Conservation (phyloP, 2,797 vertebrate species). For the Pseudocheirus occidentalis region DNA sequence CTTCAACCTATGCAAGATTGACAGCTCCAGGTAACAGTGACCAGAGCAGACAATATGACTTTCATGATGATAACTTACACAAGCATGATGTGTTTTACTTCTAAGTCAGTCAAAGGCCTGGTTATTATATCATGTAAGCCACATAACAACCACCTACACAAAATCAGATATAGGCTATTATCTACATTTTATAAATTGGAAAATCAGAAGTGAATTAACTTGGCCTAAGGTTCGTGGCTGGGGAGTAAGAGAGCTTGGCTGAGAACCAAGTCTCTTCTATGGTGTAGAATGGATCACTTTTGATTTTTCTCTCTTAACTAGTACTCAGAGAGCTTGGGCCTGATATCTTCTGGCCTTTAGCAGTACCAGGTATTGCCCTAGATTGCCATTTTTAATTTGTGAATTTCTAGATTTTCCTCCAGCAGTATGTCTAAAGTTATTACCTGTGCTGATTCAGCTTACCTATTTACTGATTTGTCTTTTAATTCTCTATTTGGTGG, state of each 20-base stretch:
- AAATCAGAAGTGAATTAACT: not conserved
- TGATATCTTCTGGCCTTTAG: not conserved
- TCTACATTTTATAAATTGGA: not conserved
- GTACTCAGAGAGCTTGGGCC: not conserved
- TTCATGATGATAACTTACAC: not conserved
- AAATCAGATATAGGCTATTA: not conserved
- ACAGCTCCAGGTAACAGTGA: not conserved
- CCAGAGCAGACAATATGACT: not conserved
- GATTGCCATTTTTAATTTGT: not conserved
- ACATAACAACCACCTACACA: not conserved
- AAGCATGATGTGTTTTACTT: not conserved
- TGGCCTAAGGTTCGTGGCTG: not conserved
- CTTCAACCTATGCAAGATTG: not conserved
- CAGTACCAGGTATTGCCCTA: not conserved
- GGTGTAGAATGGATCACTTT: not conserved
- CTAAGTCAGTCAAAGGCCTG: not conserved
- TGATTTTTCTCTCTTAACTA: not conserved
- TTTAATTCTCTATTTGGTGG: not conserved
- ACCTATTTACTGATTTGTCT: not conserved
- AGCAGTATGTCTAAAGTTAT: not conserved
- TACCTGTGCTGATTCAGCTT: not conserved
- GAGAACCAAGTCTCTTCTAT: not conserved
- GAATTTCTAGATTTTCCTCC: not conserved
- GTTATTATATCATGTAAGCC: not conserved
- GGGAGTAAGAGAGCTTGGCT: not conserved